phyloP scores from a whole-genome alignment of 2,797 vertebrate species.

The Margarornis squamiger region DNA sequence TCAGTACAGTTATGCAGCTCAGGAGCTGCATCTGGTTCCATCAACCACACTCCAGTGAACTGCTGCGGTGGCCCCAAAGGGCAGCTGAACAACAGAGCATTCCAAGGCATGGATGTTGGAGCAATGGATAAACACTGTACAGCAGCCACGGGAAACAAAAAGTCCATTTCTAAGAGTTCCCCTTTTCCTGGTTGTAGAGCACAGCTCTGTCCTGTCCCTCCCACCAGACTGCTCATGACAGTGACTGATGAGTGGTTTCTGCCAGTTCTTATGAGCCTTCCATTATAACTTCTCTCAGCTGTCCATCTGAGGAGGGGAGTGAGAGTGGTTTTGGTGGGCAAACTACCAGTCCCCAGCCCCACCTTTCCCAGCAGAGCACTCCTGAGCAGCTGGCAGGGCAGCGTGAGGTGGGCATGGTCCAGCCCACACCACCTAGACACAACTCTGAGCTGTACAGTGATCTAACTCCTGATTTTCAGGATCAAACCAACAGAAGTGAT shows the following conservation, averaged over 20 bases:
- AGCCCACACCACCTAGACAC: background rate
- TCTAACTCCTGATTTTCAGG: background rate
- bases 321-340: background rate
- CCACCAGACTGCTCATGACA: fast-evolving
- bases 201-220: background rate
- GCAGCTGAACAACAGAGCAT: background rate
- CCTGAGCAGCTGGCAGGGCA: background rate
- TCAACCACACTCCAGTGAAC: background rate
- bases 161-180: background rate
- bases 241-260: background rate
- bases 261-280: background rate
- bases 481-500: background rate
- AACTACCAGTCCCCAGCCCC: background rate
- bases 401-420: background rate
- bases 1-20: background rate
- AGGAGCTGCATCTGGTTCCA: background rate
- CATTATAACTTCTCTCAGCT: background rate
- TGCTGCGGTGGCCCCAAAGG: background rate
- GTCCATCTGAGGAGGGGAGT: background rate
- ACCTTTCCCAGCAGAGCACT: background rate
- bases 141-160: background rate
- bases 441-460: background rate
- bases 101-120: background rate
- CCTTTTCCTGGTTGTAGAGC: background rate
- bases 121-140: background rate